Base-by-base conservation (phyloP, 2,113 vertebrate species). In the Sylvietta virens region DNA sequence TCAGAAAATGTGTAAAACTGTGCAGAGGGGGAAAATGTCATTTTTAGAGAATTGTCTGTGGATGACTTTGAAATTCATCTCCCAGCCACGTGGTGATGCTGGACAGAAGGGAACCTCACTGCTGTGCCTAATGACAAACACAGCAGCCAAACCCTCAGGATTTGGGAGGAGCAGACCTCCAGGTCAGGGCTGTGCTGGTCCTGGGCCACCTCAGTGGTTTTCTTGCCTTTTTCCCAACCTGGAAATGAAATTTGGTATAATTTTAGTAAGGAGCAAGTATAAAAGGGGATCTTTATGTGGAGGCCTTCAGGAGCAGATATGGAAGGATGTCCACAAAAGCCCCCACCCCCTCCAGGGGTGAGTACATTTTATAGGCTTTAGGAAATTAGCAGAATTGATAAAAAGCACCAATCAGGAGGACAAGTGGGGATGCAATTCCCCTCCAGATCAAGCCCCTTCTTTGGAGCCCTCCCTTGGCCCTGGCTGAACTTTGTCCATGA, bases 1-100 rank as follows among this genome's bases (percentile, higher is more conserved):
- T 90, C 82, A 91, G 62, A 74, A 91, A 88, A 82, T 16, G 39
- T 21, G 21, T 30, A 87, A 71, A 93, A 70, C 30, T 5, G 18
- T 11, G 22, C 18, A 62, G 79, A 67, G 65, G 51, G 27, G 30
- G 1, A 24, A 71, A 79, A 40, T 15, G n/a, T 9, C 2, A 40
- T 44, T 73, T 84, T 54, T 20, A 40, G 65, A 64, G 73, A 64
- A 51, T 28, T 81, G 28, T 54, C 42, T 39, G 16, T 3, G 3
- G 78, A 28, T 72, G 39, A 33, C 42, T 86, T 53, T 82, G 74
- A 83, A 69, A 77, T 71, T 67, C 33, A 47, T 58, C 35, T 81
- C 17, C 15, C 7, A 35, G 61, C 28, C 26, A 50, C 10, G 8
- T 9, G 58, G 58, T 11, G 40, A 18, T 21, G 37, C 5, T n/a